Percentiles rank a stretch among this genome's conserved stretches.
phyloP scores from a whole-genome alignment of 2,888 invertebrate genomes.

The Saturnia pavonia region DNA sequence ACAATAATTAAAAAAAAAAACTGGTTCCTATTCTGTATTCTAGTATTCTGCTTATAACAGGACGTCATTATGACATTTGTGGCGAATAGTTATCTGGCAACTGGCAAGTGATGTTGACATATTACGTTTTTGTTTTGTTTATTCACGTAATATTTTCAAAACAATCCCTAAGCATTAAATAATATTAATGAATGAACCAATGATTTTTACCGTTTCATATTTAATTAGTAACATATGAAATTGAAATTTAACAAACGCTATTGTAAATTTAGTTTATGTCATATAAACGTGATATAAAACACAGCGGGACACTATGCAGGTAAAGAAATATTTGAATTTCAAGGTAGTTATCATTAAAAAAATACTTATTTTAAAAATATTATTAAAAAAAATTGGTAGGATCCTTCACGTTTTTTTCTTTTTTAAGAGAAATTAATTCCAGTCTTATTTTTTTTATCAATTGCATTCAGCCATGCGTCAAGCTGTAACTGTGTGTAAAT shows the following conservation, averaged over 20 bases:
- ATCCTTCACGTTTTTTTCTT: too few relatives aligned
- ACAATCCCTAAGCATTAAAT: neutral
- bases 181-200: conserved; percentile 1
- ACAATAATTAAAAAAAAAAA: neutral
- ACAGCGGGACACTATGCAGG: conserved; percentile 30
- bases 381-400: too few relatives aligned
- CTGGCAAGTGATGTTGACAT: neutral
- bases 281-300: neutral
- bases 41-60: neutral
- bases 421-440: too few relatives aligned
- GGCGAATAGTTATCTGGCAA: neutral
- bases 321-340: conserved; percentile 19
- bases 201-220: neutral
- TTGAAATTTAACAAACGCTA: neutral
- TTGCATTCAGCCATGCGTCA: too few relatives aligned
- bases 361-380: neutral
- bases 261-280: neutral
- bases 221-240: neutral
- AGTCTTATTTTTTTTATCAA: too few relatives aligned
- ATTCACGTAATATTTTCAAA: neutral
- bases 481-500: too few relatives aligned
- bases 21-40: neutral
- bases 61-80: neutral
- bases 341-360: neutral
- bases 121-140: neutral